Conservation (phyloP, 1,140 invertebrate genomes). For the Zaprionus ornatus region DNA sequence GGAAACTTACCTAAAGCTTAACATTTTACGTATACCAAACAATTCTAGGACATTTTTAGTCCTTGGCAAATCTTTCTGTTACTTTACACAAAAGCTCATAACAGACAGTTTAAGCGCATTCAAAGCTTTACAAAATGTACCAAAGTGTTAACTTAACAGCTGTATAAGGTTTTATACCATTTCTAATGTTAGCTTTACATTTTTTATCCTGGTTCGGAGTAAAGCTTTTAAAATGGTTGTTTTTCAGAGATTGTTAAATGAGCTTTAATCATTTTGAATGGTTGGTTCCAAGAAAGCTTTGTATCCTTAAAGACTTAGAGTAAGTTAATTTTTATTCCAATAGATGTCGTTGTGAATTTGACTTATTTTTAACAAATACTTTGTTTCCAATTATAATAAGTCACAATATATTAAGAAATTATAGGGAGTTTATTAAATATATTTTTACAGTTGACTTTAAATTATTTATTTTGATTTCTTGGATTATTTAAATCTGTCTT, state of each 20-base stretch:
- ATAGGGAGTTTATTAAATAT: too few species aligned
- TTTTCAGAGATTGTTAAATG: too few species aligned
- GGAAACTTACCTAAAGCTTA: background rate
- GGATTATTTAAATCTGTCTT: too few species aligned
- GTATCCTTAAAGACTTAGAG: too few species aligned
- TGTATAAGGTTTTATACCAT: background rate
- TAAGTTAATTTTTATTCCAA: background rate
- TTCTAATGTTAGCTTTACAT: background rate
- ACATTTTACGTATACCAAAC: background rate
- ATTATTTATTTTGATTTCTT: too few species aligned
- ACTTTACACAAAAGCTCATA: constrained; percentile 5
- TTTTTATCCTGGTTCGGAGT: background rate
- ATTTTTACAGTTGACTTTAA: too few species aligned
- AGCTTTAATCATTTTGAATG: too few species aligned
- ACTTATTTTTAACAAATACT: too few species aligned
- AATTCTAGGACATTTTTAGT: background rate
- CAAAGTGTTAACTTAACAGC: too few species aligned
- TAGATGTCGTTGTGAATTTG: background rate
- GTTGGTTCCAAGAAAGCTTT: background rate
- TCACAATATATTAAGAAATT: too few species aligned
- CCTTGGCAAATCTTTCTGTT: constrained; percentile 6
- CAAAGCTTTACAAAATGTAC: too few species aligned
- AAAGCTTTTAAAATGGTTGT: background rate
- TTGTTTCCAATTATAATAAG: too few species aligned
- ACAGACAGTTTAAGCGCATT: background rate